phyloP scores from a whole-genome alignment of 2,113 vertebrate genomes.

The Gavia stellata region DNA sequence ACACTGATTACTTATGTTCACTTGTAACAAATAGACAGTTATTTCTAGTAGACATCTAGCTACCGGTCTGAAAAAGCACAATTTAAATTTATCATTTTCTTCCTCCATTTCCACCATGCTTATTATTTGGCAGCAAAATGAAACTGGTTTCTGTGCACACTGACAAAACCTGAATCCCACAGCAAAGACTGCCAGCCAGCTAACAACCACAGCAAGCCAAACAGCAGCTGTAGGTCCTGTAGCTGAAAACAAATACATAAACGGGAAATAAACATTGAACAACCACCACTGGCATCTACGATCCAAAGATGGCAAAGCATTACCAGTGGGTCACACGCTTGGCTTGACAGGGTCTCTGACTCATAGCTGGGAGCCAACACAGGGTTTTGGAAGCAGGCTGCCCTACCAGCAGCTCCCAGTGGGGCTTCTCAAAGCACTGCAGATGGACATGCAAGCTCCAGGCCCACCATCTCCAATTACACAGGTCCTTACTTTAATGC shows the following conservation, averaged over 20 bases:
- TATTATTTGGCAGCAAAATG: neutral
- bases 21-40: neutral
- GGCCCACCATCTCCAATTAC: neutral
- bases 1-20: neutral
- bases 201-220: neutral
- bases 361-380: fast-evolving
- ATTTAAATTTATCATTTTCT: neutral
- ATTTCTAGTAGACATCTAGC: neutral
- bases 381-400: neutral
- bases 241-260: neutral
- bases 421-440: neutral
- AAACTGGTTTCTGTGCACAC: neutral
- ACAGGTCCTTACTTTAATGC: neutral
- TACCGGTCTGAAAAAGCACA: neutral
- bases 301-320: neutral
- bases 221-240: neutral
- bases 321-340: neutral
- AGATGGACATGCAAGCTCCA: neutral
- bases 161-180: neutral
- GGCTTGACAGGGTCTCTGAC: neutral
- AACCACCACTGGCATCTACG: neutral
- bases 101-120: neutral
- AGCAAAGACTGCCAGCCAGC: neutral
- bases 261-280: neutral
- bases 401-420: neutral